Conservation (phyloP, 1,140 invertebrate genomes). For the Drosophila tsacasi region DNA sequence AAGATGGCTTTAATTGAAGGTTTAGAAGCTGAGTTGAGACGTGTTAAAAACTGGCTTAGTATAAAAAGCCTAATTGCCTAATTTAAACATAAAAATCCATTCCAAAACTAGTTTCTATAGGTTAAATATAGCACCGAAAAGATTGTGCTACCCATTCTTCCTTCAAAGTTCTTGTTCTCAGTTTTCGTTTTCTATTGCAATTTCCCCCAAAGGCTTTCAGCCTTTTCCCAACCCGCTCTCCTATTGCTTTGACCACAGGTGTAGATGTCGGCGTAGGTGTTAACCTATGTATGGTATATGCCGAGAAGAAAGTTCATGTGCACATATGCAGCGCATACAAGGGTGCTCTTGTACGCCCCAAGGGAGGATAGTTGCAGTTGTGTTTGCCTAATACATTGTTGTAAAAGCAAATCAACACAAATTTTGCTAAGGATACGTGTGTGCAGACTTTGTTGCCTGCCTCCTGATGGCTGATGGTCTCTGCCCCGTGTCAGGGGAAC, state of each 20-base stretch:
- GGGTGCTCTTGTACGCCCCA: constrained; percentile 17
- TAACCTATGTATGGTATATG: constrained; percentile 9
- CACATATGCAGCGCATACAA: constrained; percentile 1
- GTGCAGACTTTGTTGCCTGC: constrained; percentile 46
- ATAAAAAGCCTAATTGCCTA: too few relatives aligned
- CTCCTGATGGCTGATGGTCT: constrained; percentile 10
- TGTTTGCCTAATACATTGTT: constrained; percentile 60
- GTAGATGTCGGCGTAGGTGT: constrained; percentile 1
- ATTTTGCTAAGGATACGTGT: constrained; percentile 54
- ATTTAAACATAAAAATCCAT: neutral
- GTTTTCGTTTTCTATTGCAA: neutral
- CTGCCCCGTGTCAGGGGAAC: constrained; percentile 43
- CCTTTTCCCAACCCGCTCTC: neutral
- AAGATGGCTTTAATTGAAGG: neutral
- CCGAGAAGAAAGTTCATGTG: constrained; percentile 21
- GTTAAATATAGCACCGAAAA: neutral
- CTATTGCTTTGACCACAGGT: constrained; percentile 26
- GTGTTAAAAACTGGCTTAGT: neutral
- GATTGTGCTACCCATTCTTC: neutral
- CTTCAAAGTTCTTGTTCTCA: neutral
- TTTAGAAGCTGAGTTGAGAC: too few relatives aligned
- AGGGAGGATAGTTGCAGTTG: constrained; percentile 44
- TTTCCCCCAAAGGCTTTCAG: neutral
- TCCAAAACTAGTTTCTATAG: neutral
- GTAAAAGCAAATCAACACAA: constrained; percentile 58